Base-by-base conservation (phyloP, 2,797 vertebrate genomes). In the Cuniculus paca region DNA sequence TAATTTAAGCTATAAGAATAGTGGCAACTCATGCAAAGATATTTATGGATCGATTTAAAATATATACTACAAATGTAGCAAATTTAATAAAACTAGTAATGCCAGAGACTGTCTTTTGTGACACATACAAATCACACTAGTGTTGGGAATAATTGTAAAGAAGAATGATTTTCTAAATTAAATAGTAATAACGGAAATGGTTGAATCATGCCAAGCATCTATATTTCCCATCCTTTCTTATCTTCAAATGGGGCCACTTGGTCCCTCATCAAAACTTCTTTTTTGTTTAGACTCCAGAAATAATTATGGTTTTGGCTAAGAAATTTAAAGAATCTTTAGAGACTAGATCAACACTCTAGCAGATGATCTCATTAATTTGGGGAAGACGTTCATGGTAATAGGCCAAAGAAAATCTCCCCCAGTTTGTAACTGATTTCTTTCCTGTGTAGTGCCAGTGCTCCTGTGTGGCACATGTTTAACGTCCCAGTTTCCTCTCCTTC, bases 241-340 rank as follows among this genome's bases (percentile, higher is more conserved):
- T 65, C 36, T 31, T 89, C n/a, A 52, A 9, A 13, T 28, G 65
- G 17, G 45, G 31, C n/a, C n/a, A 58, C 56, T 9, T 79, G 24
- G 45, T 36, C 24, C 74, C 58, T 88, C 20, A 9, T 6, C 39
- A 80, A 89, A n/a, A 39, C 22, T 90, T 90, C 13, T 34, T 84
- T 96, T 92, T 92, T 34, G 42, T 22, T 87, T 80, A 74, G 65
- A 88, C 28, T 90, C 54, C 9, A 85, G 45, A 56, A 91, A 63
- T 42, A 84, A 81, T 88, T 19, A 20, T 50, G 60, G 82, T 91
- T 93, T 95, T 48, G 75, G 83, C 36, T 45, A 45, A n/a, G 22
- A 95, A 95, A 82, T 60, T 14, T 2, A 81, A 94, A 88, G 42
- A 94, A 65, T 78, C 36, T 88, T 45, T 36, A 24, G 50, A 90